phyloP scores from a whole-genome alignment of 2,888 invertebrate species.

The Piscicola geometra region DNA sequence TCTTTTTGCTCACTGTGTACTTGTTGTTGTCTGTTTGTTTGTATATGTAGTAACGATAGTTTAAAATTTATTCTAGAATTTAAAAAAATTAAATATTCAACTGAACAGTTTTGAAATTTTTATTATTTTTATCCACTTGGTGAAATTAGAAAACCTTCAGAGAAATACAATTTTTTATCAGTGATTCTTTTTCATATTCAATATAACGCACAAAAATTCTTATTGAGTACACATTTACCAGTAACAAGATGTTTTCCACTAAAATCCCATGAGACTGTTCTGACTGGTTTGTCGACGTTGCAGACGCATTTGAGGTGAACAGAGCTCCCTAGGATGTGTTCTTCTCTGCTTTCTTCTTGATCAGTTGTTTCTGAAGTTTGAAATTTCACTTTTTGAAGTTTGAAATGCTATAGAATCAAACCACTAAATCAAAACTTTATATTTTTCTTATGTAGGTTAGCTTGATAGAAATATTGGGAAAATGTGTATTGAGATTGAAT shows the following conservation, averaged over 20 bases:
- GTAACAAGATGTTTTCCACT: not conserved
- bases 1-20: constrained; percentile 23
- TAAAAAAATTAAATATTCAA: too few relatives aligned
- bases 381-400: too few relatives aligned
- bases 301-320: not conserved
- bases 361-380: not conserved
- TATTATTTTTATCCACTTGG: not conserved
- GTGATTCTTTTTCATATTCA: too few relatives aligned
- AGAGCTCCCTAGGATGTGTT: not conserved
- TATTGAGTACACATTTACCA: too few relatives aligned
- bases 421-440: too few relatives aligned
- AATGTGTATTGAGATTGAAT: too few relatives aligned
- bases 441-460: too few relatives aligned
- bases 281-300: not conserved
- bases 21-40: constrained; percentile 27
- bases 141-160: not conserved
- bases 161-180: not conserved
- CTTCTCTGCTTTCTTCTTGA: not conserved
- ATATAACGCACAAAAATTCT: too few relatives aligned
- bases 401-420: too few relatives aligned
- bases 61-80: not conserved
- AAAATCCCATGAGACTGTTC: not conserved
- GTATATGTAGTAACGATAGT: not conserved
- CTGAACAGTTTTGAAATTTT: not conserved
- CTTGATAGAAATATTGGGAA: too few relatives aligned